These are phyloP conservation scores for Melozone crissalis DNA, from an alignment of 2,113 vertebrate species.

Conservation along the genomic window DNA sequence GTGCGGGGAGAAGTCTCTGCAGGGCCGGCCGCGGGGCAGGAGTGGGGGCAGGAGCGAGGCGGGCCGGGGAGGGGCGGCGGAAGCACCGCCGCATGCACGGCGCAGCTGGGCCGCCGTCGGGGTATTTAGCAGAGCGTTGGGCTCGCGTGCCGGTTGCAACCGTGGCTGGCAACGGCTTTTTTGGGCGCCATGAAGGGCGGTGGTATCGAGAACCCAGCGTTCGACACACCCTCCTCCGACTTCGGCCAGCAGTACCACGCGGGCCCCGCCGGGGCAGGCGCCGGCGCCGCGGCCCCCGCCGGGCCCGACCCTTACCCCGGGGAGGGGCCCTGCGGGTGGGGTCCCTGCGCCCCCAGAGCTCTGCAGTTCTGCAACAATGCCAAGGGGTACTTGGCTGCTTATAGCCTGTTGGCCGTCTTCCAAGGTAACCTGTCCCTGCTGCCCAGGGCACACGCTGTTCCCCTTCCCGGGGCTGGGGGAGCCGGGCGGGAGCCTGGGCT, in stretches of 20 bases:
- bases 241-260: not conserved
- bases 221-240: conserved; percentile 41
- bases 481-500: rapidly evolving
- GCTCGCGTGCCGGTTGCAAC: rapidly evolving
- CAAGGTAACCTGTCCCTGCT: conserved; percentile 70
- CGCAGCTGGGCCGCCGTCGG: not conserved
- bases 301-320: rapidly evolving
- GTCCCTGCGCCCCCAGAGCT: conserved; percentile 29
- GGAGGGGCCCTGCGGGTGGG: conserved; percentile 76
- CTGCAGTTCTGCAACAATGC: conserved; percentile 77
- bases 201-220: conserved; percentile 71
- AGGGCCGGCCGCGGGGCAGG: not conserved
- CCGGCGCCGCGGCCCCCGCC: rapidly evolving
- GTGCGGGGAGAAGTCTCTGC: rapidly evolving
- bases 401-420: conserved; percentile 74
- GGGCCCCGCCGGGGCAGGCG: rapidly evolving
- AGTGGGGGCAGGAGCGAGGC: not conserved
- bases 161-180: rapidly evolving
- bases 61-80: not conserved
- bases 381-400: conserved; percentile 72
- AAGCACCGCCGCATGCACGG: not conserved
- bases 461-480: rapidly evolving
- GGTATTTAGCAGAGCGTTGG: not conserved
- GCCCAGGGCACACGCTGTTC: rapidly evolving
- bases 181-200: conserved; percentile 1